Evolutionary conservation across 2,797 vertebrate species (phyloP).

Genomic region (Smutsia gigantea): DNA sequence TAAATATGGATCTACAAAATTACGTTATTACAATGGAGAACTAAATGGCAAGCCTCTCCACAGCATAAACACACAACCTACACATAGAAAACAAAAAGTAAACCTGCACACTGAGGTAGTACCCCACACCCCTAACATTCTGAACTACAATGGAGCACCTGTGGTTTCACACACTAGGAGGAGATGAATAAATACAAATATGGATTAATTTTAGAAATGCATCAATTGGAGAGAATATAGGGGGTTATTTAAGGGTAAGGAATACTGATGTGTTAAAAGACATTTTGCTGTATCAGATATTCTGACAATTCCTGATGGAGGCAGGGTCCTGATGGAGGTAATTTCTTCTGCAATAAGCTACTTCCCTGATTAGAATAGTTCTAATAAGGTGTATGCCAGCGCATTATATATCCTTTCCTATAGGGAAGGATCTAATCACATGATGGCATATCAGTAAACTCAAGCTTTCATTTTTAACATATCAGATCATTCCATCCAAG

Average conservation of each 20-base stretch:
- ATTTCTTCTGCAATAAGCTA: background rate
- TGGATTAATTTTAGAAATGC: background rate
- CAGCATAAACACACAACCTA: background rate
- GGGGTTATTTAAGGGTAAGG: background rate
- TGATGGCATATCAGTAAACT: background rate
- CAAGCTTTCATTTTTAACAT: background rate
- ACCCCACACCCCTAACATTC: no score
- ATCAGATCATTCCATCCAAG: background rate
- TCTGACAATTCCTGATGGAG: background rate
- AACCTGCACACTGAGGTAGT: background rate
- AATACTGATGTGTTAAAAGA: background rate
- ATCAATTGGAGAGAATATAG: background rate
- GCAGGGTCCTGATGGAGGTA: no score
- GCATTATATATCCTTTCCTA: background rate
- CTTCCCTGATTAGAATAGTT: background rate
- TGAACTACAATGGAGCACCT: background rate
- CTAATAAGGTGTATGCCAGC: background rate
- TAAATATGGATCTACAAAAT: background rate
- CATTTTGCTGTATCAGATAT: background rate
- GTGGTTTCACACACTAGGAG: background rate
- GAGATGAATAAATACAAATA: no score
- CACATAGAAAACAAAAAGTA: background rate
- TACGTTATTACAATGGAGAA: background rate
- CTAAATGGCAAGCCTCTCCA: background rate
- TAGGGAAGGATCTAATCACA: background rate